phyloP scores from a whole-genome alignment of 2,113 vertebrate genomes.

The Tupaia tana region DNA sequence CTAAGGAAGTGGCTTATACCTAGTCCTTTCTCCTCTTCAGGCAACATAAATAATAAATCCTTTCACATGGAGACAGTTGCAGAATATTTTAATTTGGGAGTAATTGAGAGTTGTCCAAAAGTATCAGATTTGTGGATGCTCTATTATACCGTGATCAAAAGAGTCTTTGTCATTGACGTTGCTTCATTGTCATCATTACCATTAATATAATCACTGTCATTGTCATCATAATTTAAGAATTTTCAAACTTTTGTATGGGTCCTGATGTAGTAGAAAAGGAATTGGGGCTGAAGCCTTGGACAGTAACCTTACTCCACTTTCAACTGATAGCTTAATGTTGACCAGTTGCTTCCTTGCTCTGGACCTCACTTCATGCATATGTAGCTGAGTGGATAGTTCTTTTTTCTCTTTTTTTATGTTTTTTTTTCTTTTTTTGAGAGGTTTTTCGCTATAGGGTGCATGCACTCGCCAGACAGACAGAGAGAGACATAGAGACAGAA shows the following conservation, averaged over 20 bases:
- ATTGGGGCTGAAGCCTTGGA: neutral
- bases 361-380: rapidly evolving
- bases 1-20: rapidly evolving
- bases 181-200: too few species aligned
- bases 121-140: too few species aligned
- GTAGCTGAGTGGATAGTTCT: neutral
- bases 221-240: neutral
- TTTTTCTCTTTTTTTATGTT: too few species aligned
- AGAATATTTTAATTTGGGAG: neutral
- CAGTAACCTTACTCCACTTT: neutral
- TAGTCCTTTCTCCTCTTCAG: neutral
- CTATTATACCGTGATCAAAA: neutral
- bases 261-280: too few species aligned
- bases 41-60: neutral
- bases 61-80: neutral
- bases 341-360: neutral
- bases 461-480: too few species aligned
- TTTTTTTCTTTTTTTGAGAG: too few species aligned
- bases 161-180: neutral
- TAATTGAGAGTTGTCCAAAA: neutral
- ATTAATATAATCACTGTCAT: rapidly evolving
- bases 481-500: too few species aligned
- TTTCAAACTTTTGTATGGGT: neutral
- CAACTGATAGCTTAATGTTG: neutral
- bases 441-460: too few species aligned